A percentile compares a stretch with the other conserved stretches of the same genome.
Conservation (phyloP, 2,113 vertebrate species). For the Menura novaehollandiae region DNA sequence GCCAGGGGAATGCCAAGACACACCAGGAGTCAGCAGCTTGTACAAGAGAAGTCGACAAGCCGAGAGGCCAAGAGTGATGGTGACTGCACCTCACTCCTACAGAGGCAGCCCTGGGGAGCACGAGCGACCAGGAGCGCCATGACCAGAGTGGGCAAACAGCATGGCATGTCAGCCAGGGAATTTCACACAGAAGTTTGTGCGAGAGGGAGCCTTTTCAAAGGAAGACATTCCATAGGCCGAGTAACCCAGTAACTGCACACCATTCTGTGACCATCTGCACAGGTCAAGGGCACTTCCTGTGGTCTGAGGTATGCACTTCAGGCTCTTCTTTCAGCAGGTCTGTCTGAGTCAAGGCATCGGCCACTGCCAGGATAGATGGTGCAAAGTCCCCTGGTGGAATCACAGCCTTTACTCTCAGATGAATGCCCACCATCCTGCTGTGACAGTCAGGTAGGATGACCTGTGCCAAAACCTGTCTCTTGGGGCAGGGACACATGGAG, state of each 20-base stretch:
- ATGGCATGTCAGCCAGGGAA: not conserved
- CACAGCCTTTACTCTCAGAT: not conserved
- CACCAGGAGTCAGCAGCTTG: not conserved
- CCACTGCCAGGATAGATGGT: too few relatives aligned
- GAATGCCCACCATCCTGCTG: too few relatives aligned
- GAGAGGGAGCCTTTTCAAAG: not conserved
- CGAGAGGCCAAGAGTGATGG: not conserved
- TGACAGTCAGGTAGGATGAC: not conserved
- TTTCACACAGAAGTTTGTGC: not conserved
- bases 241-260: not conserved
- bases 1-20: not conserved
- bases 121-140: accelerated
- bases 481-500: not conserved
- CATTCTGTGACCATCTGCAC: not conserved
- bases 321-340: not conserved
- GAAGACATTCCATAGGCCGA: accelerated
- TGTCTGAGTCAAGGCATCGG: not conserved
- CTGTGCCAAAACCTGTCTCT: not conserved
- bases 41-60: not conserved
- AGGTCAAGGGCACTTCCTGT: not conserved
- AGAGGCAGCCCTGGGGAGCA: not conserved
- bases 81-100: not conserved
- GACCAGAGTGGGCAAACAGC: not conserved
- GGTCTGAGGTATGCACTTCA: not conserved
- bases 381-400: accelerated